Evolutionary conservation across 1,140 invertebrate genomes (phyloP).

Genomic region (Thaumatotibia leucotreta): DNA sequence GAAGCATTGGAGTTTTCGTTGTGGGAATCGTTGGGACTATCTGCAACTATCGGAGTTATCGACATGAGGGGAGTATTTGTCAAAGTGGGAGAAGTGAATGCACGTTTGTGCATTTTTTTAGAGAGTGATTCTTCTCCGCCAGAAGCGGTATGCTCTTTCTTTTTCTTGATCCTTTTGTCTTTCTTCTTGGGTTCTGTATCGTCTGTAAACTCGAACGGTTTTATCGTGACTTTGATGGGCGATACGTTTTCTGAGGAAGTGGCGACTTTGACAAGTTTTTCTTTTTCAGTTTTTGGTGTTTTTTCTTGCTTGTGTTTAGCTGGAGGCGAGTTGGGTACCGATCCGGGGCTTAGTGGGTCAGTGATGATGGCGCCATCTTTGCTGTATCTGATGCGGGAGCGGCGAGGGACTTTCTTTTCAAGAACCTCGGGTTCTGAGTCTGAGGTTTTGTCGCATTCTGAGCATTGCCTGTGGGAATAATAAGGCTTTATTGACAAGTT

Average conservation of each 20-base stretch:
- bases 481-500: too few species aligned
- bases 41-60: slow-evolving; percentile 71
- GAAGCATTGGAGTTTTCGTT: slow-evolving; percentile 56
- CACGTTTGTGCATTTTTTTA: slow-evolving; percentile 66
- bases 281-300: slow-evolving; percentile 49
- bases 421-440: slow-evolving; percentile 85
- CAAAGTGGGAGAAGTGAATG: slow-evolving; percentile 69
- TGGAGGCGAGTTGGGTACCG: slow-evolving; percentile 44
- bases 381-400: slow-evolving; percentile 85
- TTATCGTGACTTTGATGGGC: slow-evolving; percentile 79
- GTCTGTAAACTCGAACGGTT: slow-evolving; percentile 75
- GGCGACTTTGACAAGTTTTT: slow-evolving; percentile 32
- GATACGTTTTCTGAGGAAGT: slow-evolving; percentile 55
- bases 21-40: slow-evolving; percentile 72
- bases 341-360: slow-evolving; percentile 49
- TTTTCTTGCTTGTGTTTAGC: slow-evolving; percentile 43
- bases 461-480: slow-evolving; percentile 84
- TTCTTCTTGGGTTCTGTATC: slow-evolving; percentile 45
- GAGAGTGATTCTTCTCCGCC: slow-evolving; percentile 39
- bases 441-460: slow-evolving; percentile 91
- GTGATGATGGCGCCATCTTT: slow-evolving; percentile 78
- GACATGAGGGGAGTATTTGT: slow-evolving; percentile 75
- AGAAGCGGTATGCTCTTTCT: slow-evolving; percentile 40
- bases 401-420: slow-evolving; percentile 86
- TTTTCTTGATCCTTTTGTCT: slow-evolving; percentile 59